phyloP scores from a whole-genome alignment of 2,797 vertebrate species.

The Poecilia picta region DNA sequence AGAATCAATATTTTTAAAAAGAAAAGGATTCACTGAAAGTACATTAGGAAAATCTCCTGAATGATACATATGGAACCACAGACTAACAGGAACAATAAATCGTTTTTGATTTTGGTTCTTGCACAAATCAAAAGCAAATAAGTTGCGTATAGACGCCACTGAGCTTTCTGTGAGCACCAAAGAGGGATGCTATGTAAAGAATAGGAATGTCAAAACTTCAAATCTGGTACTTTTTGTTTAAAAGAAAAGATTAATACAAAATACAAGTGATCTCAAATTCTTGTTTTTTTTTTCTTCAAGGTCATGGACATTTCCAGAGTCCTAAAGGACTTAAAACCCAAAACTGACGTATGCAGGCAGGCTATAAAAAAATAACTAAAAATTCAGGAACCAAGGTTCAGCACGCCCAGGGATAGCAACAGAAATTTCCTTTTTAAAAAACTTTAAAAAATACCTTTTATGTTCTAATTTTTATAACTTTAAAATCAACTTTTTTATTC shows the following conservation, averaged over 20 bases:
- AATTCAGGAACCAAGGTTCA: no score
- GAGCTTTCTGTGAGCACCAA: no score
- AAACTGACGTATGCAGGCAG: neutral
- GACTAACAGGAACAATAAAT: neutral
- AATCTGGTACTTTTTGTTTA: neutral
- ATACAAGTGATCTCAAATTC: neutral
- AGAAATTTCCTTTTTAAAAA: no score
- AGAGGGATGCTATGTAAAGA: neutral
- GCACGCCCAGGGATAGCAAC: no score
- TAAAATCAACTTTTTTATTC: neutral
- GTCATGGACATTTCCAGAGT: neutral
- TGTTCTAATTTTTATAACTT: neutral
- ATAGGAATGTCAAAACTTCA: neutral
- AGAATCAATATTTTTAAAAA: neutral
- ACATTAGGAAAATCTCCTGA: neutral
- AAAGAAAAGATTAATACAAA: neutral
- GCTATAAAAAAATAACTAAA: neutral
- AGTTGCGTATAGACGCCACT: neutral
- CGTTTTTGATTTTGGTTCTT: no score
- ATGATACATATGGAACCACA: neutral
- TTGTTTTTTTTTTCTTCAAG: neutral
- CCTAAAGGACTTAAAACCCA: neutral
- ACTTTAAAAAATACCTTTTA: neutral
- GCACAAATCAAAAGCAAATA: neutral
- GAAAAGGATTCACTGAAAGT: neutral